Evolutionary conservation across 2,113 vertebrate genomes (phyloP).

Genomic region (Atractosteus spatula): DNA sequence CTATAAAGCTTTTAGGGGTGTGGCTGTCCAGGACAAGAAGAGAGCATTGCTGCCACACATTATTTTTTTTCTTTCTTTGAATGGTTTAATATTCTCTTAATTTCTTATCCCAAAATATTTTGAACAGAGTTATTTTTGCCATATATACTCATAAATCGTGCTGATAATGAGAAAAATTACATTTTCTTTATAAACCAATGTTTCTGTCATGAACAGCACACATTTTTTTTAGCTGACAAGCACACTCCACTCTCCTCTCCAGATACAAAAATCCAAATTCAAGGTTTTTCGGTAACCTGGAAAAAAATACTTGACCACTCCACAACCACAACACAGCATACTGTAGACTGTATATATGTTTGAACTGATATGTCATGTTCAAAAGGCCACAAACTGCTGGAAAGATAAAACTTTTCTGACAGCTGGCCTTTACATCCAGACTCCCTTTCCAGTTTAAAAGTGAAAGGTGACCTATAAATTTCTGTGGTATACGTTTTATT

Average conservation of each 20-base stretch:
- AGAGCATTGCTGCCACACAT: too few species aligned
- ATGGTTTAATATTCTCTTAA: too few species aligned
- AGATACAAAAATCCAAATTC: neutral
- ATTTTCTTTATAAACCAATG: too few species aligned
- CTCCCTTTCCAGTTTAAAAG: slow-evolving; percentile 45
- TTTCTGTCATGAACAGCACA: neutral
- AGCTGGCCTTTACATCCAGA: slow-evolving; percentile 63
- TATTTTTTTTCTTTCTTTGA: too few species aligned
- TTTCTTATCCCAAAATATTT: too few species aligned
- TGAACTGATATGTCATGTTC: slow-evolving; percentile 33
- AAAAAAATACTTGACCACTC: slow-evolving; percentile 28
- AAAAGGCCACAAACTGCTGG: slow-evolving; percentile 44
- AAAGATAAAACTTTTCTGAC: slow-evolving; percentile 60
- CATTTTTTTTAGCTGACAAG: neutral
- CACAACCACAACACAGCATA: slow-evolving; percentile 2
- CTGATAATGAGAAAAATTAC: too few species aligned
- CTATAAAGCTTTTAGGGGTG: too few species aligned
- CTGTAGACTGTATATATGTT: too few species aligned
- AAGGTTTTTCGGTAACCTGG: slow-evolving; percentile 26
- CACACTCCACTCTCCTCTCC: neutral
- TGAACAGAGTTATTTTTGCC: too few species aligned
- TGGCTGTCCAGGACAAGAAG: too few species aligned
- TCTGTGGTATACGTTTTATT: slow-evolving; percentile 46
- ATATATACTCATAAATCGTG: too few species aligned
- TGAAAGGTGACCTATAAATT: slow-evolving; percentile 61